Percentiles rank a stretch among this genome's conserved stretches.
These are phyloP conservation scores for Thinocorus orbignyianus DNA, from an alignment of 2,113 vertebrate species.

Conservation along the genomic window DNA sequence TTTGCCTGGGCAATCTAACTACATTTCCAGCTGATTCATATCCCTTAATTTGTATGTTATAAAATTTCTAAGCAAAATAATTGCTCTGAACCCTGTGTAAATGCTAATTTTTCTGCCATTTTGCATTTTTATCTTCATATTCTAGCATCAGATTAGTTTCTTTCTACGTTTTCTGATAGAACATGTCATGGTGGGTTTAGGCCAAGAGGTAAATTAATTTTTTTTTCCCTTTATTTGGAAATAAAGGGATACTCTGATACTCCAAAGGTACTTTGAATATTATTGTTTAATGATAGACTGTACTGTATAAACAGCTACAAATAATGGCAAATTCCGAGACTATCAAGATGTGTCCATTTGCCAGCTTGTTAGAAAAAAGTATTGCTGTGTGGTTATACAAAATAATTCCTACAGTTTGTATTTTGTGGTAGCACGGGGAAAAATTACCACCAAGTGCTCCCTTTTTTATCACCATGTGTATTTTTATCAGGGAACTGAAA, in stretches of 20 bases:
- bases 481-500: not conserved
- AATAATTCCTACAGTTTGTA: not conserved
- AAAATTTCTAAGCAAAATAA: not conserved
- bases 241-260: too few relatives aligned
- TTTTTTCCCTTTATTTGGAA: not conserved
- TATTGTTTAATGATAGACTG: not conserved
- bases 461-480: not conserved
- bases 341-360: not conserved
- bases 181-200: not conserved
- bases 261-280: not conserved
- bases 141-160: not conserved
- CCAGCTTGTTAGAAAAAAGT: not conserved
- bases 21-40: not conserved
- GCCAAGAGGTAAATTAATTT: not conserved
- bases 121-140: not conserved
- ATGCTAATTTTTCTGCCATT: not conserved
- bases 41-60: not conserved
- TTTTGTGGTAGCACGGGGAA: not conserved
- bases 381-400: not conserved
- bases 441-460: not conserved
- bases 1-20: not conserved
- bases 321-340: not conserved
- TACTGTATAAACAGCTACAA: not conserved
- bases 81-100: not conserved
- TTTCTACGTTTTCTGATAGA: not conserved